A percentile compares a stretch with the other conserved stretches of the same genome.
phyloP scores from a whole-genome alignment of 2,797 vertebrate genomes.

The Halcyon smyrnensis region DNA sequence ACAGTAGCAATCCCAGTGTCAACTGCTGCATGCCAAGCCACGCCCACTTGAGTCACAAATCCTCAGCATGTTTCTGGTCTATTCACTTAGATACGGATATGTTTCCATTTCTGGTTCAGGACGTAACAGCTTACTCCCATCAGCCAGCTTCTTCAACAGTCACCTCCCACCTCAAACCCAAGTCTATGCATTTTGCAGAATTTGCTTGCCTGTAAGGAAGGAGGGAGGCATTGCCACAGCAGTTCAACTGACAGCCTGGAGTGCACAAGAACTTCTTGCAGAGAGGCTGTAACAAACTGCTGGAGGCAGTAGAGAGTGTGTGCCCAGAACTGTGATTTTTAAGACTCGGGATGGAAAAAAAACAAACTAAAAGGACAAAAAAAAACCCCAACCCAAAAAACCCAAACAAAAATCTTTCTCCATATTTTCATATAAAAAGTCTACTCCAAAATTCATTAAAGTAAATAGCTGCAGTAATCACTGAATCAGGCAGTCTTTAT shows the following conservation, averaged over 20 bases:
- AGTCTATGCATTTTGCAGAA: neutral
- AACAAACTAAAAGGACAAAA: neutral
- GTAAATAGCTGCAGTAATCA: slow-evolving; percentile 19
- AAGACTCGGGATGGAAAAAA: neutral
- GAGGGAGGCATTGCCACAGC: neutral
- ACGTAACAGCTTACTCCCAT: neutral
- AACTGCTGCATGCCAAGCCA: neutral
- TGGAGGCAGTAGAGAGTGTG: neutral
- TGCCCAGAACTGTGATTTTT: neutral
- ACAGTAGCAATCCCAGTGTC: neutral
- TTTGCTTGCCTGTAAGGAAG: neutral
- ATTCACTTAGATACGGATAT: neutral
- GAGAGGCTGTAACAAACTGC: neutral
- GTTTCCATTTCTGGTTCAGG: neutral
- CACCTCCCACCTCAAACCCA: neutral
- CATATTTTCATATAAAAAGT: neutral
- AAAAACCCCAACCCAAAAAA: too few relatives aligned
- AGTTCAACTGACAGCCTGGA: neutral
- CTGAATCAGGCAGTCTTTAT: slow-evolving; percentile 7
- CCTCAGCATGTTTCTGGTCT: neutral
- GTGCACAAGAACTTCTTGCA: neutral
- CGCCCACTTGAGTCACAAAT: neutral
- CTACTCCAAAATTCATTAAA: neutral
- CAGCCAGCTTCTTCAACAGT: neutral
- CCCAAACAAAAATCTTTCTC: neutral